Base-by-base conservation (phyloP, 2,797 vertebrate species). In the Clarias pachynema region DNA sequence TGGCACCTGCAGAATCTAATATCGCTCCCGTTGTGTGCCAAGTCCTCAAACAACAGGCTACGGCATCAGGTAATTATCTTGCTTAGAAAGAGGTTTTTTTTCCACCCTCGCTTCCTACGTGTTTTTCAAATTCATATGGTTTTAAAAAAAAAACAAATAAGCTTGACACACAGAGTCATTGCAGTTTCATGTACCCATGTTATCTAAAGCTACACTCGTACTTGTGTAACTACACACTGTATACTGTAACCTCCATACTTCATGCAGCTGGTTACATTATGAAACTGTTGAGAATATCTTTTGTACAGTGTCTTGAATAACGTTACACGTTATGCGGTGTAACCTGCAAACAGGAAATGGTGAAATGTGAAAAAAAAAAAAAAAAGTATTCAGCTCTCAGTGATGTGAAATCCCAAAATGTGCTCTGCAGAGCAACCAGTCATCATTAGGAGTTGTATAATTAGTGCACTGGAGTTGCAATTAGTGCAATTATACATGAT, bases 1-100 rank as follows among this genome's bases (percentile, higher is more conserved):
- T 57, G n/a, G 62, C 88, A 84, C 85, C 79, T 86, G 84, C 79
- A 69, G n/a, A 89, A 87, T 69, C 34, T 82, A 79, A 85, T 86
- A 85, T 83, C 31, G 20, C 85, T 84, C 74, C 82, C 22, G 75
- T 59, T 10, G 59, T 29, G 57, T 86, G 85, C 84, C 80, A 78
- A 79, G 84, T 84, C 84, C 85, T 74, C 86, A 74, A 65, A 85
- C 79, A 66, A 84, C 82, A 78, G 62, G 70, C 79, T 16, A 86
- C 57, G 72, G 68, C 85, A 85, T 53, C 65, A 80, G 34, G 44
- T 84, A 87, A 83, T 81, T 75, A 87, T 84, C 84, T 86, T 60
- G 75, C 79, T 60, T 24, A 22, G 40, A 73, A 81, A 40, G 29
- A 60, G 37, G 62, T 74, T 84, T 77, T 78, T 85, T 44, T 14